Conservation (phyloP, 1,140 invertebrate genomes). For the Tetranychus cinnabarinus region DNA sequence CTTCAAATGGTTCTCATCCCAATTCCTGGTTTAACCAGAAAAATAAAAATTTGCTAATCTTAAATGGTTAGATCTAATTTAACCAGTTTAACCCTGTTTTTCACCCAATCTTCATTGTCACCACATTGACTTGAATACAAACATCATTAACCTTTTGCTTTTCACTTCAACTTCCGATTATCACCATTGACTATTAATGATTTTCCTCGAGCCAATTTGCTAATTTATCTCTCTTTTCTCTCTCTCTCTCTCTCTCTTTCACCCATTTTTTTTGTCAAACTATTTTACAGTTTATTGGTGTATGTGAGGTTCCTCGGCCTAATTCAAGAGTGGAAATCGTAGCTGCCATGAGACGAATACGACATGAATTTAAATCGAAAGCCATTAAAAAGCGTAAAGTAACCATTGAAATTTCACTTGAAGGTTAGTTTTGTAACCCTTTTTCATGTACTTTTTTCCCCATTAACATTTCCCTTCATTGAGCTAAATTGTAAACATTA, state of each 20-base stretch:
- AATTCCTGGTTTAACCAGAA: too few relatives aligned
- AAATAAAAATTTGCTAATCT: too few relatives aligned
- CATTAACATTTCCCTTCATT: too few relatives aligned
- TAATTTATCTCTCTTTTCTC: conserved; percentile 11
- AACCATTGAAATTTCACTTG: conserved; percentile 71
- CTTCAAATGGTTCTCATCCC: too few relatives aligned
- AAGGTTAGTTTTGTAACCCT: conserved; percentile 24
- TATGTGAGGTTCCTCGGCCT: conserved; percentile 79
- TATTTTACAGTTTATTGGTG: conserved; percentile 73
- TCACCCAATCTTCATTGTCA: not conserved
- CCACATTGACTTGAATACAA: not conserved
- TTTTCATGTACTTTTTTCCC: not conserved
- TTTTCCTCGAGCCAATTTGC: too few relatives aligned
- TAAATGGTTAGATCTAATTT: not conserved
- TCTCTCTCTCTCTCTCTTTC: conserved; percentile 16
- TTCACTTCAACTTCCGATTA: not conserved
- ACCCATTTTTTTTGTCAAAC: not conserved
- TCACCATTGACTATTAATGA: not conserved
- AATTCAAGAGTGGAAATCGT: conserved; percentile 91
- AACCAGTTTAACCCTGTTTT: not conserved
- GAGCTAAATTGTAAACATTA: too few relatives aligned
- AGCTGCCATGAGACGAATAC: conserved; percentile 85
- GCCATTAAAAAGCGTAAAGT: conserved; percentile 95
- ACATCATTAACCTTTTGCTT: not conserved
- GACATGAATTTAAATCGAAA: conserved; percentile 93